Base-by-base conservation (phyloP, 2,888 invertebrate genomes). In the Choreutis nemorana region DNA sequence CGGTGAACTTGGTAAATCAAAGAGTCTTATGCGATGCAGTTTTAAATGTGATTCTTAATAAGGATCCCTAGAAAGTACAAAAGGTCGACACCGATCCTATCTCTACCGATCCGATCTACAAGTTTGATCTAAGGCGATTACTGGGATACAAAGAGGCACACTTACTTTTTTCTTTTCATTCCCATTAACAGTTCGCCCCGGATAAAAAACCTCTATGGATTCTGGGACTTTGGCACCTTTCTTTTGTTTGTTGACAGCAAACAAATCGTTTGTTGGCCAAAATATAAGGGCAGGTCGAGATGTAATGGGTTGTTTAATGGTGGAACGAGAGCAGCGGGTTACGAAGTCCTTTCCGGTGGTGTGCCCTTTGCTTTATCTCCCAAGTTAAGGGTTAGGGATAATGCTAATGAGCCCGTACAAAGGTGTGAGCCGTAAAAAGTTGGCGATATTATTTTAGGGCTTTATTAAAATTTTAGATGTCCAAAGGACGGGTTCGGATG, bases 251-350 rank as follows among this genome's bases (percentile, higher is more conserved):
- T 63, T 72, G 72, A 68, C 73, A 62, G 63, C 66, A 73, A 78
- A 77, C 77, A 77, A 75, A 78, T 77, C 68, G 73, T 73, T 71
- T 70, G 66, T 65, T 65, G 59, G 48, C 49, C 64, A 57, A 65
- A 68, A 67, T 61, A 63, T 50, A 50, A 47, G 51, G 49, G 56
- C 64, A 68, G 66, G 65, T 56, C 62, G 48, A 46, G 40, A 56
- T 45, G 48, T 46, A 52, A 61, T 66, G 58, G 62, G 62, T 65
- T 62, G 56, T 70, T 53, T 59, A 63, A 73, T 71, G 72, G 67
- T 66, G 65, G 55, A 58, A 61, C 52, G 60, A 62, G 68, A 71
- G 60, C 66, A 65, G 55, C 63, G 68, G 73, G 73, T 71, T 66
- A 68, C 68, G 44, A 52, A 47, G 62, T 65, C 68, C 66, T 63